Base-by-base conservation (phyloP, 2,888 invertebrate species). In the Biston betularia region DNA sequence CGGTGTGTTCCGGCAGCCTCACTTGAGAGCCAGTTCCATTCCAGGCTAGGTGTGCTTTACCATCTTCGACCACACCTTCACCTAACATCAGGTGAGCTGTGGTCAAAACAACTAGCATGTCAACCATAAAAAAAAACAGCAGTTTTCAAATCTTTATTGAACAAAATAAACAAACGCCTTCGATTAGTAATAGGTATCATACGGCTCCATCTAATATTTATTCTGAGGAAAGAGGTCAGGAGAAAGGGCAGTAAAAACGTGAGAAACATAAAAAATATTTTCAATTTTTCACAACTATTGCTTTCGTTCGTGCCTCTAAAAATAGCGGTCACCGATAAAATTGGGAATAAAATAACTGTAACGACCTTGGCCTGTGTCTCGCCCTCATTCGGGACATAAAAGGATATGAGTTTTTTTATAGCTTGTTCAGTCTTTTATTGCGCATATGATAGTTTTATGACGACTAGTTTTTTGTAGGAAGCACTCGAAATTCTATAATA, bases 351-450 rank as follows among this genome's bases (percentile, higher is more conserved):
- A 64, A 59, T 54, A 54, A 58, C 15, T 64, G 34, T 65, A 34
- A 60, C 45, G 55, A 60, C 65, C 55, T 56, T 65, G 50, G 50
- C 55, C 49, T 59, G 49, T 49, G 58, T 48, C 42, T 33, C 40
- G 15, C 40, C 58, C 49, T 50, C 45, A 63, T 42, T 24, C 35
- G 0, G 24, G 34, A 44, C 55, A 55, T 60, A 56, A 59, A 60
- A 60, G 48, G 55, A 65, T 65, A 65, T 60, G 65, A 60, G 56
- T 56, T 59, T 65, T 64, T 65, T 65, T 60, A 65, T 59, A 42
- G 50, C 65, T 65, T 65, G 65, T 60, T 65, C 65, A 50, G 44
- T 56, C 55, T 65, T 65, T 65, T 65, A 65, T 65, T 65, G 50
- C 55, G 54, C 50, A 54, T 65, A 65, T 65, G 65, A 65, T 65